phyloP scores from a whole-genome alignment of 2,888 invertebrate species.

The Alloplasta piceator region DNA sequence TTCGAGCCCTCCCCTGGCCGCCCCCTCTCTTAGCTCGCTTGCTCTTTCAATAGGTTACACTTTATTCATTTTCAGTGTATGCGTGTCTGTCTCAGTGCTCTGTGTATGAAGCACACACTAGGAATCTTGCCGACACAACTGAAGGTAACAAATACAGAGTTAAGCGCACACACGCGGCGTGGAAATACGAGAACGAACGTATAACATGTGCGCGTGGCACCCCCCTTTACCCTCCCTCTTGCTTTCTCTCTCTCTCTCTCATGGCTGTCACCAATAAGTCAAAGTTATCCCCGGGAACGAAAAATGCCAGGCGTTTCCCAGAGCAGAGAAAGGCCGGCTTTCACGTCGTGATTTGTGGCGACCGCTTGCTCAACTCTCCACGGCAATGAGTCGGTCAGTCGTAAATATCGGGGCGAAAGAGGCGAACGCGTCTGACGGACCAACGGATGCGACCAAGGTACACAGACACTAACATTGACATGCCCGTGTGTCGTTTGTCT shows the following conservation, averaged over 20 bases:
- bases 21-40: slow-evolving; percentile 67
- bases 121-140: not conserved
- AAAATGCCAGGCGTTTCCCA: slow-evolving; percentile 83
- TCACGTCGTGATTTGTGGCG: slow-evolving; percentile 82
- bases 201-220: slow-evolving; percentile 31
- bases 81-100: not conserved
- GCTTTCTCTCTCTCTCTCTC: slow-evolving; percentile 51
- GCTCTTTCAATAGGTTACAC: slow-evolving; percentile 63
- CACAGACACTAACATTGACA: slow-evolving; percentile 54
- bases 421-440: slow-evolving; percentile 70
- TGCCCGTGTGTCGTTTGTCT: slow-evolving; percentile 16
- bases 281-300: slow-evolving; percentile 83
- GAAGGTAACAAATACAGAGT: too few relatives aligned
- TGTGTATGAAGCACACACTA: too few relatives aligned
- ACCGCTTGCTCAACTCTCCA: slow-evolving; percentile 82
- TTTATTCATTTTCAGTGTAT: slow-evolving; percentile 14
- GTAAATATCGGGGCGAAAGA: slow-evolving; percentile 80
- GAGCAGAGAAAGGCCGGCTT: slow-evolving; percentile 82
- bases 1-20: slow-evolving; percentile 24
- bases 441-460: slow-evolving; percentile 68
- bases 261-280: slow-evolving; percentile 82
- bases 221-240: slow-evolving; percentile 36
- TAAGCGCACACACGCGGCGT: too few relatives aligned
- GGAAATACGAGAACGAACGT: too few relatives aligned
- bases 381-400: slow-evolving; percentile 83